A percentile compares a stretch with the other conserved stretches of the same genome.
phyloP scores from a whole-genome alignment of 2,888 invertebrate genomes.

The Hyles lineata region DNA sequence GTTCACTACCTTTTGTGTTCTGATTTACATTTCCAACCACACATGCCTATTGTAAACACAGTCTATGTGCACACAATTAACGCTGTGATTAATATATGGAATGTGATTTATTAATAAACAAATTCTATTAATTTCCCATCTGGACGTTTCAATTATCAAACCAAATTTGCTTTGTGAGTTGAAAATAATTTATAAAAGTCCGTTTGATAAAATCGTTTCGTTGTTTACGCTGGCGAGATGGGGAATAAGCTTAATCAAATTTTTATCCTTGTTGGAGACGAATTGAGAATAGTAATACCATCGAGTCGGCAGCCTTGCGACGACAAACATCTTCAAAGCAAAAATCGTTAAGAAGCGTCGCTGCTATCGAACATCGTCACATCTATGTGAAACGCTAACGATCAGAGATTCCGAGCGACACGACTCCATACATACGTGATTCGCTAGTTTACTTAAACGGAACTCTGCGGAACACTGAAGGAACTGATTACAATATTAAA shows the following conservation, averaged over 20 bases:
- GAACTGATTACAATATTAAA: not conserved
- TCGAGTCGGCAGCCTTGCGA: not conserved
- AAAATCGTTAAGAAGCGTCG: not conserved
- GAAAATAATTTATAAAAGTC: not conserved
- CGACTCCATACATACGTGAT: not conserved
- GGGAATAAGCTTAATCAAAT: not conserved
- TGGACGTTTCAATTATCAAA: conserved; percentile 7
- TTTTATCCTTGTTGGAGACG: not conserved
- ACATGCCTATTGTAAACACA: not conserved
- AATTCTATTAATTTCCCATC: not conserved
- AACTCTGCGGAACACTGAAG: not conserved
- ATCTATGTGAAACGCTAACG: conserved; percentile 16
- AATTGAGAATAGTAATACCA: not conserved
- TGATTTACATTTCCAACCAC: conserved; percentile 13
- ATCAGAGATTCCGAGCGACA: not conserved
- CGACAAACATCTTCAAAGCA: conserved; percentile 1
- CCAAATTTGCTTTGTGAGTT: not conserved
- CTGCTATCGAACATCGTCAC: not conserved
- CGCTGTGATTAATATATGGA: not conserved
- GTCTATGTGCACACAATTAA: conserved; percentile 1
- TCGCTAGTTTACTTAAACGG: conserved; percentile 5
- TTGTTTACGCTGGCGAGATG: conserved; percentile 3
- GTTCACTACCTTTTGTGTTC: not conserved
- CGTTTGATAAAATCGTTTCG: not conserved
- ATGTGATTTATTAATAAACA: not conserved